Conservation (phyloP, 2,888 invertebrate species). For the Euproctis similis region DNA sequence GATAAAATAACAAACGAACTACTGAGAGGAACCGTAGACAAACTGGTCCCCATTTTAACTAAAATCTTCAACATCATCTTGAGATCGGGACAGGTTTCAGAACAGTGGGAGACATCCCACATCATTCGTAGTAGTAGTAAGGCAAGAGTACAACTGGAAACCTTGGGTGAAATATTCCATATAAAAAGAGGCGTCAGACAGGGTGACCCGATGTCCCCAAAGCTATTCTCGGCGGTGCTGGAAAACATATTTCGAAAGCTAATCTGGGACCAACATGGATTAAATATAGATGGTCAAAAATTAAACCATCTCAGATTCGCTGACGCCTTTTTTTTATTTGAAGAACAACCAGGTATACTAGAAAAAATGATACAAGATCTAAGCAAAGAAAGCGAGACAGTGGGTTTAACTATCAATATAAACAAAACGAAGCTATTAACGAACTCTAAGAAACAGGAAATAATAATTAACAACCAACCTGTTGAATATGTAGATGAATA, state of each 20-base stretch:
- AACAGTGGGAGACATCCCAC: background rate
- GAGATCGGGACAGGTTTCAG: background rate
- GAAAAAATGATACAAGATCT: too few relatives aligned
- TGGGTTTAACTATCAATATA: too few relatives aligned
- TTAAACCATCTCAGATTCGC: background rate
- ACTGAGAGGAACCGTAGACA: conserved; percentile 1
- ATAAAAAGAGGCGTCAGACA: background rate
- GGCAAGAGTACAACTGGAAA: conserved; percentile 2
- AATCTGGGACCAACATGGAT: background rate
- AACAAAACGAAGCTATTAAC: too few relatives aligned
- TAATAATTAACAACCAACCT: too few relatives aligned
- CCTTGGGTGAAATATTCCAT: conserved; percentile 1
- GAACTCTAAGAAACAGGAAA: too few relatives aligned
- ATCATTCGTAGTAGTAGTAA: background rate
- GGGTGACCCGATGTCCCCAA: conserved; percentile 1
- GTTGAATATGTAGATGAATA: too few relatives aligned
- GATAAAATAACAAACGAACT: conserved; percentile 1
- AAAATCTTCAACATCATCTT: background rate
- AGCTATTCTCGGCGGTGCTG: background rate
- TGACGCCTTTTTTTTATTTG: too few relatives aligned
- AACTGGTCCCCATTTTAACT: conserved; percentile 1
- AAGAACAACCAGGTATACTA: too few relatives aligned
- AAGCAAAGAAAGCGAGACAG: too few relatives aligned
- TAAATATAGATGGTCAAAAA: too few relatives aligned
- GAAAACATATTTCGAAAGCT: background rate